These are phyloP conservation scores for Monomorium pharaonis DNA, from an alignment of 1,140 invertebrate species.

Conservation along the genomic window DNA sequence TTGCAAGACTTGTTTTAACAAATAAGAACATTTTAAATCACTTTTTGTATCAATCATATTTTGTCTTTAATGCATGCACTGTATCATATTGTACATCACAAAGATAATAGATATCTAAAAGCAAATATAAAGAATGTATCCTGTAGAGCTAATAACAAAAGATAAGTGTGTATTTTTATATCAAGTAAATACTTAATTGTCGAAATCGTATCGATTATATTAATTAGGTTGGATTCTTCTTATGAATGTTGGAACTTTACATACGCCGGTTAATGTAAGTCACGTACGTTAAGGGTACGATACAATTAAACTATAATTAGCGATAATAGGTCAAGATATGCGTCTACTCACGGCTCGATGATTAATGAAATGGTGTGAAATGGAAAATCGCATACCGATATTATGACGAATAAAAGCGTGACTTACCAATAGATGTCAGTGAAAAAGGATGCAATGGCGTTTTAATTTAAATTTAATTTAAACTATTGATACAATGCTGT, in stretches of 20 bases:
- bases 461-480: not conserved
- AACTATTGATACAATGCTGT: not conserved
- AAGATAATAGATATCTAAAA: not conserved
- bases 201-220: not conserved
- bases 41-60: not conserved
- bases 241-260: not conserved
- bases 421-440: not conserved
- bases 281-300: not conserved
- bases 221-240: no score
- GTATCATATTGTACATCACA: not conserved
- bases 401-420: conserved; percentile 6
- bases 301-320: conserved; percentile 23
- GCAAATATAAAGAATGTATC: not conserved
- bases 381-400: conserved; percentile 1
- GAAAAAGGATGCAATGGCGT: not conserved
- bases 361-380: conserved; percentile 16
- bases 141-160: not conserved
- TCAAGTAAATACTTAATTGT: not conserved
- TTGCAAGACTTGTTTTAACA: not conserved
- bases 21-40: not conserved
- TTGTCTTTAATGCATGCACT: not conserved
- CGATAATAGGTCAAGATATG: not conserved
- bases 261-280: not conserved
- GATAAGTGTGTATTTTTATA: not conserved
- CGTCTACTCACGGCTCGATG: not conserved